Base-by-base conservation (phyloP, 2,797 vertebrate species). In the Siniperca undulata region DNA sequence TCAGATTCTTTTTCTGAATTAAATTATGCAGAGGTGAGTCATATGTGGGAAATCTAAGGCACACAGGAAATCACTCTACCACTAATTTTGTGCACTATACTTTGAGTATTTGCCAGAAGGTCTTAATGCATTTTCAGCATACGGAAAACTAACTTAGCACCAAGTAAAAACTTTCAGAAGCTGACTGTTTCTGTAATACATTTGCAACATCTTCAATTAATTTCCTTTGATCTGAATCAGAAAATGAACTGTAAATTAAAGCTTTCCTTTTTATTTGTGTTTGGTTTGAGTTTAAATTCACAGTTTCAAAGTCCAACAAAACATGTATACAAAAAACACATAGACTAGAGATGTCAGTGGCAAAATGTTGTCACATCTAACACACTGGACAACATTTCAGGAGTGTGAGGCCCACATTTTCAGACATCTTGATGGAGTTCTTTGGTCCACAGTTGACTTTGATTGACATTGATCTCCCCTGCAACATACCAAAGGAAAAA, bases 1-100 rank as follows among this genome's bases (percentile, higher is more conserved):
- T 93, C 89, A 91, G 38, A 85, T 87, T 79, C 4, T 56, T 79
- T 53, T 52, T 64, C 10, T 44, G 7, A 81, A 91, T 89, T 79
- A 76, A 74, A 86, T 89, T 83, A 71, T 7, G 10, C 4, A 17
- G 62, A 82, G 70, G 75, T 83, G 71, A 88, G 53, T 78, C 53
- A 27, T n/a, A n/a, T 22, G 40, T 13, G 4, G 14, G 38, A 30
- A 81, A 11, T 70, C 73, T 72, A 52, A 77, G 50, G 65, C 27
- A 24, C 17, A 42, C 69, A 81, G 40, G 52, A 71, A 67, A 81
- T 81, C 30, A 55, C 40, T 58, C 24, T 6, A n/a, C n/a, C 20
- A 42, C n/a, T 16, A 7, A 55, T 46, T 7, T 13, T 58, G 12
- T 68, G 24, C 22, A 66, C 3, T n/a, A 50, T 19, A n/a, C 44